Evolutionary conservation across 2,888 invertebrate genomes (phyloP), one percentile per base, ranked within the genome.

Genomic region (Epinotia bilunana): DNA sequence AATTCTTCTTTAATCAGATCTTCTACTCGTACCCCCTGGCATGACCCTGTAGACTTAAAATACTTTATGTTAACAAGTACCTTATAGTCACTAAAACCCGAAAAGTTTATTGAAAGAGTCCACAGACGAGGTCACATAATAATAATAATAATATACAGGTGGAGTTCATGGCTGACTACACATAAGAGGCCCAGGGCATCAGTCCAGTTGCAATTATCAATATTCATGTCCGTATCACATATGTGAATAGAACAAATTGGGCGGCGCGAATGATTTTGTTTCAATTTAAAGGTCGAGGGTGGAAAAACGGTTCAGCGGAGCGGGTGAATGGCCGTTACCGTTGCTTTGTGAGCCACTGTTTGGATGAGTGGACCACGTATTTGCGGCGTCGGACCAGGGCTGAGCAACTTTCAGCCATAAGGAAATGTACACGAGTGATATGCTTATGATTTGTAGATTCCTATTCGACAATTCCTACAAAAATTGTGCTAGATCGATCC

Each of bases 231-330:
- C 55, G 70, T 73, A 64, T 68, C 69, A 60, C 68, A 46, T 23
- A 73, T 76, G 77, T 76, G 78, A 77, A 83, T 81, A 81, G 79
- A 81, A 73, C 83, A 86, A 84, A 84, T 86, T 83, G 80, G 80
- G 79, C 78, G 80, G 80, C 81, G 83, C 84, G 82, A 87, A 83
- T 84, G 84, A 87, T 89, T 90, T 90, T 88, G 87, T 91, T 91
- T 89, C 88, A 88, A 87, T 91, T 90, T 86, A 89, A 90, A 90
- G 87, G 87, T 88, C 86, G 87, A 87, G 86, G 84, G 87, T 83
- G 88, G 86, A 89, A 90, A 89, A 89, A 86, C 85, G 84, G 85
- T 86, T 89, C 89, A 89, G 80, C 83, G 84, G 83, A 88, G 84
- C 89, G 90, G 83, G 83, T 86, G 88, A 88, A 86, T 83, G 87